These are phyloP conservation scores for Megaceryle alcyon DNA, from an alignment of 2,797 vertebrate species.

Conservation along the genomic window DNA sequence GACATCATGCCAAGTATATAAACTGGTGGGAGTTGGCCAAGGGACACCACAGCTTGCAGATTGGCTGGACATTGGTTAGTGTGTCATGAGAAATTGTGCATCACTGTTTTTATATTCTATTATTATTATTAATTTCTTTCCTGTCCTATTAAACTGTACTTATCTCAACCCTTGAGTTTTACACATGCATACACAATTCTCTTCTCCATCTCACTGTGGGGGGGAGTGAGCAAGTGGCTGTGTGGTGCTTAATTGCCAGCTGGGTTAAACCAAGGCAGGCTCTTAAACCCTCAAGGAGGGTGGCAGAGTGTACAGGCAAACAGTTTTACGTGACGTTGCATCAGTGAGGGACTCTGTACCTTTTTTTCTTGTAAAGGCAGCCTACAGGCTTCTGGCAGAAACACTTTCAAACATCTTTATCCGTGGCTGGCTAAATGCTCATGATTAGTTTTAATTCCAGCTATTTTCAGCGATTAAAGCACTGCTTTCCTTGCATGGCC, in stretches of 20 bases:
- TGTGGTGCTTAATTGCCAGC: background rate
- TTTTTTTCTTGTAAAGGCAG: background rate
- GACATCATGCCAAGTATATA: no score
- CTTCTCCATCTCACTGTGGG: background rate
- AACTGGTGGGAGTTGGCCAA: background rate
- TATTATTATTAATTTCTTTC: background rate
- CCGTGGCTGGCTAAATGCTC: background rate
- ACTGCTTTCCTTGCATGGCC: slow-evolving; percentile 24
- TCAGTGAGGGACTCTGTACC: background rate
- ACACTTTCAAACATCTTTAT: slow-evolving; percentile 41
- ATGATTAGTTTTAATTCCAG: slow-evolving; percentile 57
- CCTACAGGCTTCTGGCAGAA: background rate
- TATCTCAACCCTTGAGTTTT: background rate
- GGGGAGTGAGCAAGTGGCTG: background rate
- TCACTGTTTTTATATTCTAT: background rate
- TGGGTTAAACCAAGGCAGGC: background rate
- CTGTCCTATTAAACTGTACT: background rate
- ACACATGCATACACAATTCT: no score
- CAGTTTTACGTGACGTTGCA: background rate
- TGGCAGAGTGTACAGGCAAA: background rate
- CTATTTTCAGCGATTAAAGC: slow-evolving; percentile 46
- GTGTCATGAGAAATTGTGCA: background rate
- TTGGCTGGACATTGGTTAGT: background rate
- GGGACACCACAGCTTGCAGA: background rate
- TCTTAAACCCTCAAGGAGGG: background rate